Evolutionary conservation across 2,888 invertebrate genomes (phyloP).

Genomic region (Augochlorella aurata): DNA sequence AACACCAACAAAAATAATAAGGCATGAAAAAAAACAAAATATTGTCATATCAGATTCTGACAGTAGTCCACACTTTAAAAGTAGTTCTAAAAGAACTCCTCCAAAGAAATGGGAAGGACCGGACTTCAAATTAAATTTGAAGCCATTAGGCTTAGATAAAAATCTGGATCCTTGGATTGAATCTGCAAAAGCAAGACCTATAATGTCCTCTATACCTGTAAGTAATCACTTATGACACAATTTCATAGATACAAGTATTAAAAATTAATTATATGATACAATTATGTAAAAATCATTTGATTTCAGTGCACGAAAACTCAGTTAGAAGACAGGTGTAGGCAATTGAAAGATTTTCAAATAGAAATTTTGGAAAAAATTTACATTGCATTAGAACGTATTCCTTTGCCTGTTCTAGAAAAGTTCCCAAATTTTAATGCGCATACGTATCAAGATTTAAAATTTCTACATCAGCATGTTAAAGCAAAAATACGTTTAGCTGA

Average conservation of each 20-base stretch:
- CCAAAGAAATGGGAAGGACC: conserved; percentile 71
- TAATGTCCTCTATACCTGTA: conserved; percentile 71
- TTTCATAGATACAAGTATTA: not conserved
- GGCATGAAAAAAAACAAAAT: conserved; percentile 1
- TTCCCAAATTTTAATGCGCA: conserved; percentile 85
- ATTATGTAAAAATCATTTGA: conserved; percentile 20
- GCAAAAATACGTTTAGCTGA: conserved; percentile 82
- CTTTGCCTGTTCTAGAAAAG: conserved; percentile 84
- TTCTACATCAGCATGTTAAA: conserved; percentile 85
- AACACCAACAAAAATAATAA: conserved; percentile 30
- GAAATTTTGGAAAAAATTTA: conserved; percentile 86
- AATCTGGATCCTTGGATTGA: conserved; percentile 74
- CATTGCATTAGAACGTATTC: conserved; percentile 86
- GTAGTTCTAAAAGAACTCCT: conserved; percentile 6
- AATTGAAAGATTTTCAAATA: conserved; percentile 83
- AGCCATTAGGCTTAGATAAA: conserved; percentile 74
- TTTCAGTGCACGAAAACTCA: conserved; percentile 68
- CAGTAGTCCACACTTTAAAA: conserved; percentile 58
- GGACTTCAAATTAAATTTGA: conserved; percentile 74
- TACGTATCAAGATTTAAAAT: conserved; percentile 84
- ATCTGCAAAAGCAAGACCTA: conserved; percentile 65
- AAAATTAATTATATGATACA: conserved; percentile 6
- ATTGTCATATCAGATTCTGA: conserved; percentile 66
- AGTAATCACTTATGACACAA: conserved; percentile 41
- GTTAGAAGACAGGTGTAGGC: conserved; percentile 66